These are phyloP conservation scores for Otis tarda DNA, from an alignment of 2,113 vertebrate genomes.

Conservation along the genomic window DNA sequence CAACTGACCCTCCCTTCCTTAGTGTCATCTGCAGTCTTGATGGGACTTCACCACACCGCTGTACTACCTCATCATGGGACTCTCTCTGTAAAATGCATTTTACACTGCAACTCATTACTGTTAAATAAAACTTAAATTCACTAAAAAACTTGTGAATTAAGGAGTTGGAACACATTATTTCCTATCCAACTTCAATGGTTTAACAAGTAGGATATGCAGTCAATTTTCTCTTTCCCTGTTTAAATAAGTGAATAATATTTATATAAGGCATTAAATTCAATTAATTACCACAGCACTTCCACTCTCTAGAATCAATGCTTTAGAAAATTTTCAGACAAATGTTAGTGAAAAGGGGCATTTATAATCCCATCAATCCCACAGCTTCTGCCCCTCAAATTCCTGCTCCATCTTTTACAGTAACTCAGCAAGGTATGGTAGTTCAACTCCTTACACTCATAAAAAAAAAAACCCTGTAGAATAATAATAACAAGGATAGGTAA, in stretches of 20 bases:
- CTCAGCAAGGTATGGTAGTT: not conserved
- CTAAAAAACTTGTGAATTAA: not conserved
- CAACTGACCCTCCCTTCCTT: not conserved
- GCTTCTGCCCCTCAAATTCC: not conserved
- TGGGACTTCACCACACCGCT: not conserved
- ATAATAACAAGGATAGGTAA: not conserved
- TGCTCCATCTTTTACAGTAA: not conserved
- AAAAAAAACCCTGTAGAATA: not conserved
- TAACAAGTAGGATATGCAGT: not conserved
- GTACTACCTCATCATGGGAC: not conserved
- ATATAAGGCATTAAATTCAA: not conserved
- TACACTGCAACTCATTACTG: not conserved
- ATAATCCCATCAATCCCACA: not conserved
- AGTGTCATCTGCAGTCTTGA: not conserved
- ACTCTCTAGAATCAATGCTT: fast-evolving
- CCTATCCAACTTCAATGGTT: not conserved
- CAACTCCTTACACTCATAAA: not conserved
- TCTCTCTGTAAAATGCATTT: not conserved
- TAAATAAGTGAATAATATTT: not conserved
- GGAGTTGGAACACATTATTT: not conserved
- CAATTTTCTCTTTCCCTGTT: not conserved
- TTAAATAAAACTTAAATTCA: not conserved
- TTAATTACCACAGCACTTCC: not conserved
- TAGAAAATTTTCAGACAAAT: not conserved
- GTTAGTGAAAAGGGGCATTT: not conserved